Evolutionary conservation across 35 echinoderm and acorn worm species (phyloP).

Genomic region (Ptychodera flava): DNA sequence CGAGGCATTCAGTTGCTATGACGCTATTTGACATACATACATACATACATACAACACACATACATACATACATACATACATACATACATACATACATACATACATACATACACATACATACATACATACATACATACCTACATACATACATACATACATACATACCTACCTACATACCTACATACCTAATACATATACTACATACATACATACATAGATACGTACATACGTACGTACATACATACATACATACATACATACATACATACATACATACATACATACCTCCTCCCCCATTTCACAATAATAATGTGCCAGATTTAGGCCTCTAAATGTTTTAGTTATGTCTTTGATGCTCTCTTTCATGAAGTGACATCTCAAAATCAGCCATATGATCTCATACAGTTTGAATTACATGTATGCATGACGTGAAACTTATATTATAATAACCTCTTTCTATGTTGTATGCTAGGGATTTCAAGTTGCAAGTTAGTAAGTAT

Average conservation of each 20-base stretch:
- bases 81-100: constrained; percentile 2
- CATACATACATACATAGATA: background rate
- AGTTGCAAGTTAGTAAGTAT: no score
- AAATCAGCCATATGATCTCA: no score
- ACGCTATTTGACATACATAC: constrained; percentile 1
- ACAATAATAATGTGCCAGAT: no score
- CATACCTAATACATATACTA: background rate
- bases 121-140: background rate
- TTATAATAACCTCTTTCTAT: no score
- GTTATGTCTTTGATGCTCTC: no score
- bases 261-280: background rate
- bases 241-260: background rate
- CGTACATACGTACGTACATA: background rate
- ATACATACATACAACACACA: background rate
- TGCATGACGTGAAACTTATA: no score
- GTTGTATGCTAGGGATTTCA: no score
- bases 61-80: background rate
- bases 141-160: background rate
- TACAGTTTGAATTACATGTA: no score
- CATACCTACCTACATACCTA: background rate
- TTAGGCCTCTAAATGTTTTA: no score
- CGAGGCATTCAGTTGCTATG: no score
- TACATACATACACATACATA: background rate
- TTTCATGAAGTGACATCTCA: no score
- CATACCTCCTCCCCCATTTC: no score